These are phyloP conservation scores for Python bivittatus DNA, from an alignment of 2,113 vertebrate species.

Conservation along the genomic window DNA sequence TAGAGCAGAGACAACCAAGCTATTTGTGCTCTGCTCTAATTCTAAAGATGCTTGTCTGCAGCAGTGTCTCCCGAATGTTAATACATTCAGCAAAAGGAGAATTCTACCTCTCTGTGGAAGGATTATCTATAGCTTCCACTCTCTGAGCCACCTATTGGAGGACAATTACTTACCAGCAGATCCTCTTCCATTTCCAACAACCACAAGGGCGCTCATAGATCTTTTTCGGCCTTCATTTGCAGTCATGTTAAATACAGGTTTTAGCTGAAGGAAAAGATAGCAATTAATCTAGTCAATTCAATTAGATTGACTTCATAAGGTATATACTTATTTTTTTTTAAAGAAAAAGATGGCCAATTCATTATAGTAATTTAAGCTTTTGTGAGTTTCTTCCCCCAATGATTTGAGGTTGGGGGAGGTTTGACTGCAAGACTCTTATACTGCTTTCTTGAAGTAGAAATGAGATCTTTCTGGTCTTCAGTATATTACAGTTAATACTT, in stretches of 20 bases:
- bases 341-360: neutral
- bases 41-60: neutral
- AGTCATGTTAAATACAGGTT: slow-evolving; percentile 94
- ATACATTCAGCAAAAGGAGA: neutral
- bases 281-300: neutral
- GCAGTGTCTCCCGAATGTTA: neutral
- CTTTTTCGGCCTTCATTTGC: slow-evolving; percentile 92
- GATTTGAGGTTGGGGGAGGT: neutral
- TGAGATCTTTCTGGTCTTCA: neutral
- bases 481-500: neutral
- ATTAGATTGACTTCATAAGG: neutral
- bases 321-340: neutral
- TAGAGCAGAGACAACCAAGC: neutral
- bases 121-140: neutral
- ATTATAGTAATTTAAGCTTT: neutral
- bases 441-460: neutral
- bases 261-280: slow-evolving; percentile 76
- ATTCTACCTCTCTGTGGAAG: neutral
- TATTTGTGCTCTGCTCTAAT: neutral
- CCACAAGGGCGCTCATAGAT: slow-evolving; percentile 87
- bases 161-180: slow-evolving; percentile 79
- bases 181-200: slow-evolving; percentile 89
- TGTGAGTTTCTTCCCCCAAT: neutral
- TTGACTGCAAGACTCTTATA: neutral
- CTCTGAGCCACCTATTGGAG: neutral